Base-by-base conservation (phyloP, 2,113 vertebrate species). In the Xiphias gladius region DNA sequence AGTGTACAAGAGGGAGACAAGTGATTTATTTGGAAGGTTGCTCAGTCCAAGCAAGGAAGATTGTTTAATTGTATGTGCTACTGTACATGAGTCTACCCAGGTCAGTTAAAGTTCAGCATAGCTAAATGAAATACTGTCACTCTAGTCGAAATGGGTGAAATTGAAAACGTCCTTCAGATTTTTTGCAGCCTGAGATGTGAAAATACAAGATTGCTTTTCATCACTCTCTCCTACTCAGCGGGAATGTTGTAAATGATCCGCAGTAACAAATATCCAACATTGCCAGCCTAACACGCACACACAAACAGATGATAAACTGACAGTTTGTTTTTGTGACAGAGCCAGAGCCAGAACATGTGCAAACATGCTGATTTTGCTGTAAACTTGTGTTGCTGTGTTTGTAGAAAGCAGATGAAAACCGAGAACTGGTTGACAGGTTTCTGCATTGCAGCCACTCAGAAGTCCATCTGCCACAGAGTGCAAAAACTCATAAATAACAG, bases 331-430 rank as follows among this genome's bases (percentile, higher is more conserved):
- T 87, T 74, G 80, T 58, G 74, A 82, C 78, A 41, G 86, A 85
- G 77, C 46, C 66, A n/a, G 57, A 63, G 66, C 86, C 88, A 90
- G 88, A 88, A 91, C 86, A 91, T 84, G 90, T 87, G 85, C 88
- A 92, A 92, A 91, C 90, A 94, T 74, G 90, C 87, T 88, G 87
- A 89, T 92, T 87, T 90, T 83, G 84, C 80, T 90, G 83, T 91
- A 88, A 88, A 92, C 91, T 85, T 76, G 80, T 79, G 79, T 90
- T 70, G 82, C 88, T 17, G 75, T 93, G 92, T 93, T 91, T 89
- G 89, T 72, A 76, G 78, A 90, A 63, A 8, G 43, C 88, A 80
- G 88, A 91, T 86, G 84, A 92, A 89, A 93, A 89, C 35, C 16
- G 58, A 90, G 83, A 89, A 66, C 69, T 39, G 82, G 77, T 81